phyloP scores from a whole-genome alignment of 2,888 invertebrate genomes.

The Entomobrya proxima region DNA sequence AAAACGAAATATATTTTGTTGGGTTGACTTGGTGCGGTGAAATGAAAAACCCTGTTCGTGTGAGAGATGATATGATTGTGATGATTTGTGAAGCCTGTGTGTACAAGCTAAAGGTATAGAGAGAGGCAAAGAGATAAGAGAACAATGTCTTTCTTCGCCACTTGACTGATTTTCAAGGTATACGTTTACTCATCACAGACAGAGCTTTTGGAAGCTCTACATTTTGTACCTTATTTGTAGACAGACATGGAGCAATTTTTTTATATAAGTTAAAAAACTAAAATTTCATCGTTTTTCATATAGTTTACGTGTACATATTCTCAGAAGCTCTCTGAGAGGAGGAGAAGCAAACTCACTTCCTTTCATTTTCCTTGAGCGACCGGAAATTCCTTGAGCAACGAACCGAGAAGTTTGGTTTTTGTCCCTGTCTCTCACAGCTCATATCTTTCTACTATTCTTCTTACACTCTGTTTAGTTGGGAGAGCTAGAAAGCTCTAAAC shows the following conservation, averaged over 20 bases:
- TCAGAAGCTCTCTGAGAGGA: background rate
- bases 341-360: conserved; percentile 71
- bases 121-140: no score
- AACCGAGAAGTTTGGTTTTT: conserved; percentile 73
- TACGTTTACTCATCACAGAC: background rate
- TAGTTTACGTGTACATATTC: background rate
- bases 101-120: no score
- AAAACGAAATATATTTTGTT: no score
- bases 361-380: conserved; percentile 74
- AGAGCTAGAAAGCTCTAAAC: background rate
- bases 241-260: no score
- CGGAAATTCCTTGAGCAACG: conserved; percentile 74
- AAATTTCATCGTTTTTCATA: background rate
- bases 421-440: no score
- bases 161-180: background rate
- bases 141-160: background rate
- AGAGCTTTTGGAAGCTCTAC: no score
- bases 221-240: no score
- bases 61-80: no score
- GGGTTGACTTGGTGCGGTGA: no score
- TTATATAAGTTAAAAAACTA: no score
- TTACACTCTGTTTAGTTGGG: conserved; percentile 38
- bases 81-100: no score
- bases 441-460: conserved; percentile 48
- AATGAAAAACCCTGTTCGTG: no score